Evolutionary conservation across 2,888 invertebrate species (phyloP), one percentile per base, ranked within the genome.

Genomic region (Pristionchus mayeri): DNA sequence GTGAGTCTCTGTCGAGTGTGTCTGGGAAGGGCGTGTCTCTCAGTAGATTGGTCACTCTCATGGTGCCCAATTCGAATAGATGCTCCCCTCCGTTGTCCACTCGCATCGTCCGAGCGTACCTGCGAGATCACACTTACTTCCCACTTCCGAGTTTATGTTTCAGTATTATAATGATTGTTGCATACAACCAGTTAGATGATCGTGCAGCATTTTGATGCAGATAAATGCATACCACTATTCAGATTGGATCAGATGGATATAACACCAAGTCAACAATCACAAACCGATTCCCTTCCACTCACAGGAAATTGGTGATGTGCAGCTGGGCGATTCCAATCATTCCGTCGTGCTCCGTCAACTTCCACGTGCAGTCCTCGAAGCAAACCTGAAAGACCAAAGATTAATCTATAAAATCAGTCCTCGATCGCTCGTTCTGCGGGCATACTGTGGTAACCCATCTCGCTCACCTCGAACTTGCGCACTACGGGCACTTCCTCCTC

Each of bases 41-140:
- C 85, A 98, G 94, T 60, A 98, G 94, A 93, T 99, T 99, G 44
- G 96, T 96, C 95, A 98, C 97, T 78, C 97, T 95, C 60, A 98
- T 96, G 93, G 97, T 98, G 3, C 98, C 98, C 75, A 99, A 94
- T 93, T 99, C 99, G 81, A 99, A 94, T 87, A 98, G 95, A 95
- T 99, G 99, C 91, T 98, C 98, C 76, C 98, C 97, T 0, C 98
- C 97, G 94, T 98, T 98, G 92, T 98, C 98, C 85, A 96, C 97
- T 90, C 97, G 96, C 0, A 97, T 97, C 81, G 97, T 96, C 93
- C 98, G 98, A 0, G 97, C 98, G 93, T 99, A 97, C 91, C 96
- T 96, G 89, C 88, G 3, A n/a, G n/a, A 52, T 52, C 52, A 52
- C 52, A 16, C 16, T 52, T 52, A 21, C 52, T 21, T 4, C 52